phyloP scores from a whole-genome alignment of 2,888 invertebrate species.

The Lochmaea capreae region DNA sequence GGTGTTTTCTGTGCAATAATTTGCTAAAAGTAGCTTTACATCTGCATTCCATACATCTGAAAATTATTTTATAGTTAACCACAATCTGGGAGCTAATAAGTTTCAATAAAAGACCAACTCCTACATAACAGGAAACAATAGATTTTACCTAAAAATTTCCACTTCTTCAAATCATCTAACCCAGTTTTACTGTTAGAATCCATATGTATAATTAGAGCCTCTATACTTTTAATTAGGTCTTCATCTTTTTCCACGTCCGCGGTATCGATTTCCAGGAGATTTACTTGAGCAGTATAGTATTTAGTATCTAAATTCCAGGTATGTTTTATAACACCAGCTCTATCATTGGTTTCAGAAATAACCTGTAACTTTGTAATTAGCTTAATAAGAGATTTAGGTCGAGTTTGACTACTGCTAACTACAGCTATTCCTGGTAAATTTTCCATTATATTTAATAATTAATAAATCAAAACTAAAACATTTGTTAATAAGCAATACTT shows the following conservation, averaged over 20 bases:
- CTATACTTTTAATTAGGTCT: constrained; percentile 66
- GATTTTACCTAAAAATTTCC: constrained; percentile 55
- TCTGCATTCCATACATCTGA: constrained; percentile 62
- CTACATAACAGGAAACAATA: too few species aligned
- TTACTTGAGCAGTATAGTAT: constrained; percentile 76
- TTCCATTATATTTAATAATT: constrained; percentile 45
- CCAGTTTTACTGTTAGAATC: constrained; percentile 69
- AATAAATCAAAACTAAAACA: constrained; percentile 19
- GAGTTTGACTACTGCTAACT: constrained; percentile 62
- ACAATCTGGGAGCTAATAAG: background rate
- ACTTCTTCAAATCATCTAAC: constrained; percentile 59
- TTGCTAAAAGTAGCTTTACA: constrained; percentile 71
- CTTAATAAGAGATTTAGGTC: constrained; percentile 63
- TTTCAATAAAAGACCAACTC: too few species aligned
- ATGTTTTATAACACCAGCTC: constrained; percentile 54
- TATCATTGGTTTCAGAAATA: constrained; percentile 49
- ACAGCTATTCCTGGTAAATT: constrained; percentile 59
- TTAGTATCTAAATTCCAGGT: constrained; percentile 76
- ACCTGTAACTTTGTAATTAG: constrained; percentile 58
- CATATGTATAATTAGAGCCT: constrained; percentile 75
- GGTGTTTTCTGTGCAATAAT: constrained; percentile 66
- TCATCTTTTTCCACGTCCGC: constrained; percentile 66
- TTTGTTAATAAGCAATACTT: constrained; percentile 3
- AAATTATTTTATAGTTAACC: background rate
- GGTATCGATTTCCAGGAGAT: constrained; percentile 68